Percentiles rank a stretch among this genome's conserved stretches.
Conservation (phyloP, 2,888 invertebrate species). For the Carpatolechia fugitivella region DNA sequence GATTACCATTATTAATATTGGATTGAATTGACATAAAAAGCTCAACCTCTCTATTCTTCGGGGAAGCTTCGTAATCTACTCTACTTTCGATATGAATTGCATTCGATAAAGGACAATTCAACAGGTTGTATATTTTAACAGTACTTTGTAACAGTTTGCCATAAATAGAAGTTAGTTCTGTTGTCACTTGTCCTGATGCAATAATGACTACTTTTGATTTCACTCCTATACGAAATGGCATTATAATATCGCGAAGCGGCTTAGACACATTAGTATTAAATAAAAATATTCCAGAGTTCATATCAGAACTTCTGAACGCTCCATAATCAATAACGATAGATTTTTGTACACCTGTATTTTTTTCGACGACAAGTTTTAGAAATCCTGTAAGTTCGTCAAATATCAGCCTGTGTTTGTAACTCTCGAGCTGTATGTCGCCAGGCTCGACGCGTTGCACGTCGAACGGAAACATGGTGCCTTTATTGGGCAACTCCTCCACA, state of each 20-base stretch:
- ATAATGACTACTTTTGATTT: constrained; percentile 83
- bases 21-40: constrained; percentile 93
- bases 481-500: constrained; percentile 36
- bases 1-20: constrained; percentile 88
- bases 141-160: constrained; percentile 87
- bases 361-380: constrained; percentile 86
- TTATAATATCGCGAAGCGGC: constrained; percentile 87
- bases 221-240: constrained; percentile 82
- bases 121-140: constrained; percentile 87
- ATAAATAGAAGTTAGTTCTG: constrained; percentile 90
- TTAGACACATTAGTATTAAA: constrained; percentile 93
- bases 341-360: constrained; percentile 53
- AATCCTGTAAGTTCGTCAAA: constrained; percentile 91
- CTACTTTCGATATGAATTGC: constrained; percentile 89
- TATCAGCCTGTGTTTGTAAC: constrained; percentile 86
- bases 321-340: constrained; percentile 83
- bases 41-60: constrained; percentile 92
- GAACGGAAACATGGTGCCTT: constrained; percentile 40
- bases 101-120: constrained; percentile 81
- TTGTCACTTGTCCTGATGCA: constrained; percentile 88
- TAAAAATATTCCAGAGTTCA: constrained; percentile 96
- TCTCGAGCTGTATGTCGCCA: constrained; percentile 91
- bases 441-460: constrained; percentile 83
- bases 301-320: constrained; percentile 91
- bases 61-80: constrained; percentile 90